Conservation (phyloP, 1,140 invertebrate genomes). For the Zaprionus lachaisei region DNA sequence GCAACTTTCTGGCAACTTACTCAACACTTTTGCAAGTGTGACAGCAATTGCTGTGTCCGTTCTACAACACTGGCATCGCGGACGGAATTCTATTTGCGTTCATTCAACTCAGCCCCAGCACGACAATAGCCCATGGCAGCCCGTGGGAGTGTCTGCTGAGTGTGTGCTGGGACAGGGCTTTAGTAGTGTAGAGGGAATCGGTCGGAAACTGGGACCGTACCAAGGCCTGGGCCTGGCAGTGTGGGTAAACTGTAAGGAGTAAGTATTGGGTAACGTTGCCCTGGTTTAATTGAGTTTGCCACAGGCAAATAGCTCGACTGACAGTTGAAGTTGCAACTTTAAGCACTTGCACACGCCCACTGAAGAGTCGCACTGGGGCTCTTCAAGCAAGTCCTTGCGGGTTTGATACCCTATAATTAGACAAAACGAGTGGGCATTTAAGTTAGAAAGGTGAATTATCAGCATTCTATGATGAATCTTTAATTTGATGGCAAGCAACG, state of each 20-base stretch:
- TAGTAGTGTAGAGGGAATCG: not conserved
- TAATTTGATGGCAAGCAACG: no score
- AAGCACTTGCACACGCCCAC: constrained; percentile 41
- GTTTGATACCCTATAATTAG: not conserved
- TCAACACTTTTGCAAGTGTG: constrained; percentile 2
- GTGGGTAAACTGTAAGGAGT: not conserved
- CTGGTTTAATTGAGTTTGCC: constrained; percentile 55
- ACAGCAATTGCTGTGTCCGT: constrained; percentile 11
- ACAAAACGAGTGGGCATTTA: no score
- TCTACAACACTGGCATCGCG: constrained; percentile 21
- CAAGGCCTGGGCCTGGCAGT: not conserved
- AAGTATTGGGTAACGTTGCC: constrained; percentile 18
- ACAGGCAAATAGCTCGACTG: constrained; percentile 47
- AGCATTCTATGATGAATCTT: no score
- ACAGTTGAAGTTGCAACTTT: constrained; percentile 53
- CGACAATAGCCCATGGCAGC: not conserved
- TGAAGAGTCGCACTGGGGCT: constrained; percentile 17
- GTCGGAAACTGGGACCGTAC: no score
- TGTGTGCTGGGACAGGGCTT: not conserved
- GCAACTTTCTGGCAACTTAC: not conserved
- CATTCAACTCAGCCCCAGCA: constrained; percentile 24
- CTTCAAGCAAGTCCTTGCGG: constrained; percentile 10
- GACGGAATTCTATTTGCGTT: constrained; percentile 39
- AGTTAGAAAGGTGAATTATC: no score
- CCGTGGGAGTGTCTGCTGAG: not conserved